phyloP scores from a whole-genome alignment of 1,140 invertebrate species.

The Lordiphosa collinella region DNA sequence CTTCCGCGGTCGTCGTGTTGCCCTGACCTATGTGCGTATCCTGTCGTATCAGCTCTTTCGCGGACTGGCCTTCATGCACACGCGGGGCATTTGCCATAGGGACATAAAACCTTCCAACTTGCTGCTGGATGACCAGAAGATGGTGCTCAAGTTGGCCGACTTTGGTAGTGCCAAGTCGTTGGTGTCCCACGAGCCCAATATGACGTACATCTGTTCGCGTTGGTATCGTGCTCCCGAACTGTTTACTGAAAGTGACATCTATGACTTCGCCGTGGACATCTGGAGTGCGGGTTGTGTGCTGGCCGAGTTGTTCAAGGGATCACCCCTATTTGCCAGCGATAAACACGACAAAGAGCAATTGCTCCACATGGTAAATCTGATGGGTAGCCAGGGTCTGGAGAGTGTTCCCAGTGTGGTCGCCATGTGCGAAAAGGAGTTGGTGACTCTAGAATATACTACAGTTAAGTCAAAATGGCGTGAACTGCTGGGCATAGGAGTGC shows the following conservation, averaged over 20 bases:
- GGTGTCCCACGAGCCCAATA: slow-evolving; percentile 96
- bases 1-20: neutral
- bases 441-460: too few species aligned
- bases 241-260: slow-evolving; percentile 99
- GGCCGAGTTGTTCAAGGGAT: slow-evolving; percentile 96
- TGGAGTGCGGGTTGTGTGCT: slow-evolving; percentile 99
- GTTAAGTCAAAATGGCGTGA: too few species aligned
- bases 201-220: slow-evolving; percentile 99
- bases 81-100: slow-evolving; percentile 97
- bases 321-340: slow-evolving; percentile 90
- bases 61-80: slow-evolving; percentile 98
- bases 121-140: slow-evolving; percentile 95
- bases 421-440: neutral
- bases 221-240: slow-evolving; percentile 99
- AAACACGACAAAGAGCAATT: slow-evolving; percentile 4
- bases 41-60: slow-evolving; percentile 97
- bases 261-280: slow-evolving; percentile 96
- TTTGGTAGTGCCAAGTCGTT: slow-evolving; percentile 99
- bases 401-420: neutral
- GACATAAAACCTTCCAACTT: slow-evolving; percentile 99
- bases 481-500: slow-evolving; percentile 11
- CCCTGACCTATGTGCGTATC: slow-evolving; percentile 27
- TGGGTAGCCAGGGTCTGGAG: slow-evolving; percentile 36
- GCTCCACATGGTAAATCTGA: neutral
- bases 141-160: slow-evolving; percentile 98